Base-by-base conservation (phyloP, 2,113 vertebrate species). In the Pseudorasbora parva region DNA sequence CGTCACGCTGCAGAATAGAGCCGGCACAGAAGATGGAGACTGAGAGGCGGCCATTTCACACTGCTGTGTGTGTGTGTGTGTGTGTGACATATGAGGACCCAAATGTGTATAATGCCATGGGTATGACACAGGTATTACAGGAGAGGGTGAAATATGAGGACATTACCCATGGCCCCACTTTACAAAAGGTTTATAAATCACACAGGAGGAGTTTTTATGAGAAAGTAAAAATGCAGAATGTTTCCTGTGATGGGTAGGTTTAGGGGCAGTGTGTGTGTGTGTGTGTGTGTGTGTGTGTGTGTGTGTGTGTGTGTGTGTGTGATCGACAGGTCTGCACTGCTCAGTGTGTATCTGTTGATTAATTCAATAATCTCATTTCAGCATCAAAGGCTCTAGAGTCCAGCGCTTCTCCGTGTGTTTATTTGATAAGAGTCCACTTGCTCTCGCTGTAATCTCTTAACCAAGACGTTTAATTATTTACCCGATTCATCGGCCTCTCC, bases 381-480 rank as follows among this genome's bases (percentile, higher is more conserved):
- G 33, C 66, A 69, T 69, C 66, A 69, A n/a, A 69, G 66, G 2
- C 33, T 19, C 33, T 41, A 1, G 66, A 41, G 66, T 69, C 33
- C 66, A 41, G 66, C 66, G 33, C 33, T 41, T 11, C 33, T 41
- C 64, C 1, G 4, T 21, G 30, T 41, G 66, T 69, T 69, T 69
- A 21, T 69, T n/a, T 37, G 33, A 69, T 69, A 56, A 69, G 64
- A 68, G 33, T 69, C 27, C 15, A 8, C 43, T 59, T 37, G 45
- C 37, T 37, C 69, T 21, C 1, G 2, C 59, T 64, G 54, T 82
- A 66, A 49, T 78, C 73, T 72, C 71, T 82, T 72, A 78, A 78
- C 56, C 41, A 78, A 82, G 66, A 37, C 15, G 2, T 51, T 72
- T 78, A 82, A 86, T 86, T 72, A 86, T 86, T 86, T 47, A 82